Percentiles rank a stretch among this genome's conserved stretches.
Evolutionary conservation across 2,888 invertebrate species (phyloP).

Genomic region (Eilema depressum): DNA sequence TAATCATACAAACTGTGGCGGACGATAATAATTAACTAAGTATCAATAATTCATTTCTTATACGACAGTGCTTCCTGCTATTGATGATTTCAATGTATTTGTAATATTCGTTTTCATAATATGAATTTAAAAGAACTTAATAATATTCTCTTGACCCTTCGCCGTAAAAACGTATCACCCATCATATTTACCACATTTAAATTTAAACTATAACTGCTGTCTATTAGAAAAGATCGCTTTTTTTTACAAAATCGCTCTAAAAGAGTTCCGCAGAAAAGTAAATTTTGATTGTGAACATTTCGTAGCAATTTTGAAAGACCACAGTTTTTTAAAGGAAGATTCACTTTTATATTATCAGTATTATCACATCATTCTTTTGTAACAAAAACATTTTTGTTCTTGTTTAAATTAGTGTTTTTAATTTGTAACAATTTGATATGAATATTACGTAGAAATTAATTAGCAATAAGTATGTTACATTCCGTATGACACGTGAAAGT

Average conservation of each 20-base stretch:
- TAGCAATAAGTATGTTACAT: too few relatives aligned
- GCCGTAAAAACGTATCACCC: not conserved
- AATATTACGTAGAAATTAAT: too few relatives aligned
- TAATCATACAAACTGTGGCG: conserved; percentile 44
- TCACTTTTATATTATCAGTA: too few relatives aligned
- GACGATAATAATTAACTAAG: conserved; percentile 61
- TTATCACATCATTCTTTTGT: too few relatives aligned
- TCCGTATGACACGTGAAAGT: too few relatives aligned
- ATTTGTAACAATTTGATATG: too few relatives aligned
- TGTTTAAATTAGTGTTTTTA: too few relatives aligned
- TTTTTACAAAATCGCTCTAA: too few relatives aligned
- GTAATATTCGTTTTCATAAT: conserved; percentile 36
- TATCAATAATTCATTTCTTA: conserved; percentile 57
- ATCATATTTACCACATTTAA: not conserved
- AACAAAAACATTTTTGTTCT: too few relatives aligned
- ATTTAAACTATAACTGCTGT: not conserved
- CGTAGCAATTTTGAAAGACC: too few relatives aligned
- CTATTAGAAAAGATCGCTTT: not conserved
- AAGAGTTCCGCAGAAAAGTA: not conserved
- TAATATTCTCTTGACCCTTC: not conserved
- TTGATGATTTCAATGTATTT: conserved; percentile 46
- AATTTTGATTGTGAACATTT: not conserved
- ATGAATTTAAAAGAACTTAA: not conserved
- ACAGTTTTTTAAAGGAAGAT: too few relatives aligned
- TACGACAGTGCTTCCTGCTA: conserved; percentile 58